phyloP scores from a whole-genome alignment of 2,888 invertebrate genomes.

The Calameuta idolon region DNA sequence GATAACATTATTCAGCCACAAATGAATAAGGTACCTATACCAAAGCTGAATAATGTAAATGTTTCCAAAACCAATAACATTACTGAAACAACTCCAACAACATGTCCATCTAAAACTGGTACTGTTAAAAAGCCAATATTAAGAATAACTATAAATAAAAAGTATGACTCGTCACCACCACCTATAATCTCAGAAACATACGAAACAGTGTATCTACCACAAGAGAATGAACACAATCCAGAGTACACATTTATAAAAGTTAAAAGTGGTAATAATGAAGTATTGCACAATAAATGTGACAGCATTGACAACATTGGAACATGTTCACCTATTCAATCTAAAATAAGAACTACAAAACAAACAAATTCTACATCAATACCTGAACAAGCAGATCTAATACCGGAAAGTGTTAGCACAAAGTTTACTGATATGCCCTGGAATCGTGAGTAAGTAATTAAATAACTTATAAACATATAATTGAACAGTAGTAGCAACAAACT shows the following conservation, averaged over 20 bases:
- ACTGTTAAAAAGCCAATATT: slow-evolving; percentile 33
- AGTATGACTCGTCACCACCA: neutral
- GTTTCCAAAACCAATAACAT: neutral
- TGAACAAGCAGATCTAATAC: neutral
- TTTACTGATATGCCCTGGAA: neutral
- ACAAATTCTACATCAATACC: neutral
- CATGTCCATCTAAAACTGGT: neutral
- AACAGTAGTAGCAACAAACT: neutral
- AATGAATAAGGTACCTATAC: neutral
- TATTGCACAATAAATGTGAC: neutral
- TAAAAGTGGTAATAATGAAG: neutral
- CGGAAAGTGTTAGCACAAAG: neutral
- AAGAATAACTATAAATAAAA: slow-evolving; percentile 43
- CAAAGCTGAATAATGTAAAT: neutral
- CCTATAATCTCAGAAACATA: neutral
- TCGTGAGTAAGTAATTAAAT: neutral
- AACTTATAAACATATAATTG: neutral
- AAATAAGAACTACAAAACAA: neutral
- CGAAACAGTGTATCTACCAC: neutral
- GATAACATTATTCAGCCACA: neutral
- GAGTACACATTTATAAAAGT: neutral
- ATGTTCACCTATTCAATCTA: neutral
- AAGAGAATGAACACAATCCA: neutral
- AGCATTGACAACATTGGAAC: neutral
- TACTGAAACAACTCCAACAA: neutral